Base-by-base conservation (phyloP, 1,140 invertebrate species). In the Rhyacophila brunnea region DNA sequence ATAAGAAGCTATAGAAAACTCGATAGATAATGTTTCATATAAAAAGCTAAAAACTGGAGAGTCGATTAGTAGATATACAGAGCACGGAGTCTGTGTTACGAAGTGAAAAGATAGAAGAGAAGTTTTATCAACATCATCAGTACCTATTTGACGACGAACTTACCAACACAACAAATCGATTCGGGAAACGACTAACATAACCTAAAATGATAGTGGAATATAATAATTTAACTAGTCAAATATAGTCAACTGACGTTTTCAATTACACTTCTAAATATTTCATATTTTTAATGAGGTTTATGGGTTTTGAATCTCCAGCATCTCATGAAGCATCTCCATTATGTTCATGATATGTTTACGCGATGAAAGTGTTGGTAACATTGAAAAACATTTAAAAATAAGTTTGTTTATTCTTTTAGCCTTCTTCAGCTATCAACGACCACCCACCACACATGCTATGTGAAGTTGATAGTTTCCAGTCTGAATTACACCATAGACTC, bases 401-500 rank as follows among this genome's bases (percentile, higher is more conserved):
- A 50, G 32, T 9, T 23, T 28, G 23, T 28, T 58, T 62, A 50
- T 68, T 65, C 56, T 78, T 80, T 51, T 71, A 93, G 90, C 67
- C 78, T 96, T 6, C 79, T 91, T 63, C 84, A 91, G 61, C 72
- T 96, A 47, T 88, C 92, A 1, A 83, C 86, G n/a, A 83, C 84
- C 9, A 91, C 91, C 1, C 89, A 89, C 66, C 91, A 95, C 70
- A 92, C 94, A 64, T 91, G 91, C 68, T 97, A 97, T 70, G 87
- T 95, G 0, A 97, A 97, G 72, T 77, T 98, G 18, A 90, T 95
- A 47, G 83, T 95, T 15, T 95, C 94, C 0, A 89, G 89, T 65
- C 75, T 98, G 49, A 92, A 96, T 74, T 98, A 96, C 68, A 84
- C 85, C 0, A 72, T 83, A 38, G 85, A 90, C 66, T 85, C 85